A percentile compares a stretch with the other conserved stretches of the same genome.
Conservation (phyloP, 2,888 invertebrate species). For the Hemithea aestivaria region DNA sequence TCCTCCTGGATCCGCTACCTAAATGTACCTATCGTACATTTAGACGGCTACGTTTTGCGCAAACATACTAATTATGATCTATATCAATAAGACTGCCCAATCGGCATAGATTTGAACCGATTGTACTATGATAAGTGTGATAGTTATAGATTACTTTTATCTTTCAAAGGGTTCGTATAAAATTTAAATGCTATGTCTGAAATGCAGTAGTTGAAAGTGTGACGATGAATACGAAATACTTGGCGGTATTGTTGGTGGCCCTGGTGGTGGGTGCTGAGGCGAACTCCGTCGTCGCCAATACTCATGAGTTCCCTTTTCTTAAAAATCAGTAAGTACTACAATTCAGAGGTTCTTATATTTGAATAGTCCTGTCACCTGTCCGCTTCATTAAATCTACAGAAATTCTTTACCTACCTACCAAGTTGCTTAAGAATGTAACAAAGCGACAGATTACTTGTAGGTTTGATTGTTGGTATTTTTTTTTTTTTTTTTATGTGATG, state of each 20-base stretch:
- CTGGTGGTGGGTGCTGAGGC: constrained; percentile 53
- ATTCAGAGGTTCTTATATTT: too few species aligned
- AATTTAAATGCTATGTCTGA: constrained; percentile 31
- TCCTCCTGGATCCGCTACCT: too few species aligned
- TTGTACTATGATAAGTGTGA: constrained; percentile 31
- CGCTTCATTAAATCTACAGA: too few species aligned
- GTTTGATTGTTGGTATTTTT: too few species aligned
- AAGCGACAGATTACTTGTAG: too few species aligned
- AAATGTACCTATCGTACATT: too few species aligned
- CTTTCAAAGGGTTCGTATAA: constrained; percentile 34
- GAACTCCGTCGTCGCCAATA: constrained; percentile 33
- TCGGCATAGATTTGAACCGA: constrained; percentile 45
- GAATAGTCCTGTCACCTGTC: too few species aligned
- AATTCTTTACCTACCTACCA: too few species aligned
- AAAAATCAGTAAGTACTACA: too few species aligned
- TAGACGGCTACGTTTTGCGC: constrained; percentile 22
- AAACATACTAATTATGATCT: constrained; percentile 49
- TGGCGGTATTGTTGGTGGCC: constrained; percentile 41
- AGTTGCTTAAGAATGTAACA: too few species aligned
- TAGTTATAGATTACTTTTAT: constrained; percentile 34
- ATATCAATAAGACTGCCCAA: constrained; percentile 32
- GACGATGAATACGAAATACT: constrained; percentile 50
- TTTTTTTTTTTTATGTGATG: too few species aligned
- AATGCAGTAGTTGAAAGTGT: constrained; percentile 25
- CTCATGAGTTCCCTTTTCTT: constrained; percentile 18